Evolutionary conservation across 2,797 vertebrate species (phyloP).

Genomic region (Syndactyla subalaris): DNA sequence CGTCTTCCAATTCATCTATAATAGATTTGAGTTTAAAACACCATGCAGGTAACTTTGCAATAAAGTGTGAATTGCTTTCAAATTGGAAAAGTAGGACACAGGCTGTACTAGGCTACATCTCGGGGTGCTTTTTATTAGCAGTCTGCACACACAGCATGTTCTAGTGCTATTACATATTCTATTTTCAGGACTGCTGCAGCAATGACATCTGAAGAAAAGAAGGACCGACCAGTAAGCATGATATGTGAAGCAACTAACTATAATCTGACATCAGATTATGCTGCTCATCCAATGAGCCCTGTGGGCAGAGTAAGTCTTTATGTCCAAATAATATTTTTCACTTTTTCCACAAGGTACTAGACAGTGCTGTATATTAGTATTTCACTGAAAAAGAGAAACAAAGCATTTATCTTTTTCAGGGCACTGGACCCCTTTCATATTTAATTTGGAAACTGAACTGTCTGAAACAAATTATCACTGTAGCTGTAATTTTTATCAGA

Average conservation of each 20-base stretch:
- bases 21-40: not conserved
- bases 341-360: not conserved
- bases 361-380: not conserved
- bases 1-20: not conserved
- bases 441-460: conserved; percentile 13
- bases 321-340: not conserved
- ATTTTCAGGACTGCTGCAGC: conserved; percentile 85
- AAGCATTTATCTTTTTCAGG: not conserved
- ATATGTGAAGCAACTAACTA: conserved; percentile 92
- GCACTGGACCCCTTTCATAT: not conserved
- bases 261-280: conserved; percentile 83
- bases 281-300: conserved; percentile 87
- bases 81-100: conserved; percentile 32
- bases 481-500: not conserved
- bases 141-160: conserved; percentile 13
- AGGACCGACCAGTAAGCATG: conserved; percentile 87
- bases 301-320: conserved; percentile 86
- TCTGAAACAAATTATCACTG: not conserved
- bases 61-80: not conserved
- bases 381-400: not conserved
- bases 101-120: not conserved
- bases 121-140: conserved; percentile 19
- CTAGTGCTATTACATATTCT: conserved; percentile 57
- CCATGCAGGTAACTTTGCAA: not conserved
- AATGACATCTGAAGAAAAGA: conserved; percentile 90